phyloP scores from a whole-genome alignment of 2,888 invertebrate species.

The Trichopria drosophilae region DNA sequence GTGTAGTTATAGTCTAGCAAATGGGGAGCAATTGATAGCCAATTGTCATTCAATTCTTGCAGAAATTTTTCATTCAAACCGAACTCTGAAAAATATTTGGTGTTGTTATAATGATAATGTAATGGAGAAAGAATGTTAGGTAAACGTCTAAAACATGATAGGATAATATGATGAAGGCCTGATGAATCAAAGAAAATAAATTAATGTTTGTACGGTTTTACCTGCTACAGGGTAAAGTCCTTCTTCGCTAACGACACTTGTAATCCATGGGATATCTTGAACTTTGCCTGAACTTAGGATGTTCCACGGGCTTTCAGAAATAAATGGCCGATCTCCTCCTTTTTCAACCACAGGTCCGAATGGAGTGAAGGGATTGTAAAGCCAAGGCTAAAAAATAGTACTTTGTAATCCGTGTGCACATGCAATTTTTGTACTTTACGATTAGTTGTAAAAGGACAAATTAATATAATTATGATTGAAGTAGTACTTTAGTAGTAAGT shows the following conservation, averaged over 20 bases:
- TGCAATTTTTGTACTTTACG: no score
- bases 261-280: slow-evolving; percentile 70
- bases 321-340: slow-evolving; percentile 63
- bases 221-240: slow-evolving; percentile 75
- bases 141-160: slow-evolving; percentile 3
- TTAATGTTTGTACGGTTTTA: slow-evolving; percentile 43
- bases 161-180: no score
- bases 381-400: slow-evolving; percentile 59
- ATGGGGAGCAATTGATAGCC: slow-evolving; percentile 65
- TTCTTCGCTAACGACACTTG: slow-evolving; percentile 70
- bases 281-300: slow-evolving; percentile 65
- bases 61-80: slow-evolving; percentile 58
- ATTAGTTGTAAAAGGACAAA: no score
- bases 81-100: slow-evolving; percentile 46
- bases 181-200: neutral
- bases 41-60: slow-evolving; percentile 62
- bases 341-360: slow-evolving; percentile 73
- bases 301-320: slow-evolving; percentile 67
- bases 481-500: no score
- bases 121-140: no score
- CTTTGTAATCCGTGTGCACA: no score
- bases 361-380: slow-evolving; percentile 71
- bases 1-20: slow-evolving; percentile 68
- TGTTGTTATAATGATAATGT: no score
- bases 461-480: no score